Conservation (phyloP, 1,140 invertebrate genomes). For the Leptinotarsa defecta region DNA sequence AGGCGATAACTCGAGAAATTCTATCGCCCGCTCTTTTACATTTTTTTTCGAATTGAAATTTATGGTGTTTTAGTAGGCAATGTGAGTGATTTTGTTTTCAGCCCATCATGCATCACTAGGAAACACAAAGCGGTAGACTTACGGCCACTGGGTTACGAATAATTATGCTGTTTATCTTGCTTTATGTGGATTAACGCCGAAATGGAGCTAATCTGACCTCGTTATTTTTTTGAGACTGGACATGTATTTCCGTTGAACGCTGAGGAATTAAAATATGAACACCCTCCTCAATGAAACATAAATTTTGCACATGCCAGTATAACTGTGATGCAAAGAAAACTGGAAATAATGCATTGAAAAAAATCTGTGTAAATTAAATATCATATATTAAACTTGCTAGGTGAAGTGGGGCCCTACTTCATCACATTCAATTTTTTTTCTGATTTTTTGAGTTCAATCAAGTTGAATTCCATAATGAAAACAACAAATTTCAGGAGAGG, state of each 20-base stretch:
- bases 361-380: too few relatives aligned
- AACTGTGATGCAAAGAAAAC: too few relatives aligned
- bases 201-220: slow-evolving; percentile 33
- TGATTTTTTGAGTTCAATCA: too few relatives aligned
- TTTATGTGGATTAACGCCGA: slow-evolving; percentile 47
- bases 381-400: too few relatives aligned
- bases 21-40: slow-evolving; percentile 4
- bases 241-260: neutral
- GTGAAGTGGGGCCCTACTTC: too few relatives aligned
- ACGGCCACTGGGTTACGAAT: slow-evolving; percentile 46
- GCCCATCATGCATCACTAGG: slow-evolving; percentile 41
- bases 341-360: neutral
- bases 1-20: slow-evolving; percentile 25
- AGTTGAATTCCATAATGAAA: too few relatives aligned
- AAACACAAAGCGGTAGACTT: slow-evolving; percentile 36
- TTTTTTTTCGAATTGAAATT: slow-evolving; percentile 29
- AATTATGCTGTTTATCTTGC: slow-evolving; percentile 50
- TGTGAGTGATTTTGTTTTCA: slow-evolving; percentile 41
- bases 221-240: slow-evolving; percentile 23
- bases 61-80: slow-evolving; percentile 25
- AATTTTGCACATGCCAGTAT: too few relatives aligned
- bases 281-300: too few relatives aligned
- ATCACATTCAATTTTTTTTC: too few relatives aligned
- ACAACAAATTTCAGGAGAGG: too few relatives aligned
- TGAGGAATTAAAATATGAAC: too few relatives aligned